Evolutionary conservation across 2,888 invertebrate genomes (phyloP).

Genomic region (Prosapia bicincta): DNA sequence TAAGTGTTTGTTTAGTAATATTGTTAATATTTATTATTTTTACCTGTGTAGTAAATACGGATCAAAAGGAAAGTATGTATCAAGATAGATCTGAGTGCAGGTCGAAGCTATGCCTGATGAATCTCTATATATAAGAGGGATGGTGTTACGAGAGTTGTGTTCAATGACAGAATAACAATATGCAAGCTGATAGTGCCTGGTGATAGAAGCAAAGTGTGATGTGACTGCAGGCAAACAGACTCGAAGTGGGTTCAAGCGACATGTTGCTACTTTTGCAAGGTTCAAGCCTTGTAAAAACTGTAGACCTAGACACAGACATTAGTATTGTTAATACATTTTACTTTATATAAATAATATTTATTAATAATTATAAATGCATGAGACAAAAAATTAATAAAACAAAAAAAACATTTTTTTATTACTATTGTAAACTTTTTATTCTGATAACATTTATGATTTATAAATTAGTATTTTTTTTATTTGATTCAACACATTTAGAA

Average conservation of each 20-base stretch:
- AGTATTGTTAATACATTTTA: neutral
- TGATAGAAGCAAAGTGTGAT: slow-evolving; percentile 76
- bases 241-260: slow-evolving; percentile 82
- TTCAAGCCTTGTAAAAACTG: slow-evolving; percentile 77
- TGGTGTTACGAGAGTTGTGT: slow-evolving; percentile 64
- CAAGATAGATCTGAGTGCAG: slow-evolving; percentile 50
- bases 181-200: slow-evolving; percentile 80
- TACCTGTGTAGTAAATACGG: slow-evolving; percentile 73
- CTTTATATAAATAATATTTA: neutral
- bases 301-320: slow-evolving; percentile 59
- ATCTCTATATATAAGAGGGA: slow-evolving; percentile 56
- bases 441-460: too few species aligned
- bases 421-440: too few species aligned
- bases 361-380: too few species aligned
- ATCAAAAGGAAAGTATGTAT: slow-evolving; percentile 87
- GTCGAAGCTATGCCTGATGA: slow-evolving; percentile 46
- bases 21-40: slow-evolving; percentile 28
- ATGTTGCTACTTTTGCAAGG: slow-evolving; percentile 80
- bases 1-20: too few species aligned
- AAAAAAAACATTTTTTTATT: too few species aligned
- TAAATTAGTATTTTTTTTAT: too few species aligned
- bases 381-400: too few species aligned
- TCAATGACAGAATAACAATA: slow-evolving; percentile 91
- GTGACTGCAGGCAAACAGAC: slow-evolving; percentile 75
- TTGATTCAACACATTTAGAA: too few species aligned